These are phyloP conservation scores for Onychomys torridus DNA, from an alignment of 2,797 vertebrate species.

Conservation along the genomic window DNA sequence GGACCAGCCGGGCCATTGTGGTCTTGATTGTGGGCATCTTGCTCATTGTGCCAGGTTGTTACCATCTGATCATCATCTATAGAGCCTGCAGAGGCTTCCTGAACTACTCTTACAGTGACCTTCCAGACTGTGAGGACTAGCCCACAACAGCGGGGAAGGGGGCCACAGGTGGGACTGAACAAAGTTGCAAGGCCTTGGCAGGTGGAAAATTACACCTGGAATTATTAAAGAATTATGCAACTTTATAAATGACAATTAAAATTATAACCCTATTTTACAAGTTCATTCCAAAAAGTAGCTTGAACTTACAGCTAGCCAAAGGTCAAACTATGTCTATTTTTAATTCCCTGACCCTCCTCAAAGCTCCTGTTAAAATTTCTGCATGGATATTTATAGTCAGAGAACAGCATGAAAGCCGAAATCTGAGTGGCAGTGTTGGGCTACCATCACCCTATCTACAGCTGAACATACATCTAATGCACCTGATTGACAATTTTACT, in stretches of 20 bases:
- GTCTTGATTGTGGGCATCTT: constrained; percentile 95
- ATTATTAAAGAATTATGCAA: background rate
- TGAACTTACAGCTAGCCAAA: constrained; percentile 1
- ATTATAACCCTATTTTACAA: background rate
- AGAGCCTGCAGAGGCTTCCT: constrained; percentile 92
- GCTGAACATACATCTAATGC: background rate
- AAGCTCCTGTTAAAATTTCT: background rate
- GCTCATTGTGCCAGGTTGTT: constrained; percentile 95
- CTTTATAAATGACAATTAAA: background rate
- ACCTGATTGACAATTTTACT: background rate
- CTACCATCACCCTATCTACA: background rate
- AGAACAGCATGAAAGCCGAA: background rate
- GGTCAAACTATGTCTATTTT: background rate
- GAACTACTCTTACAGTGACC: constrained; percentile 95
- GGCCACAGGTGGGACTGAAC: background rate
- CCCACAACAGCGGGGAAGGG: accelerated
- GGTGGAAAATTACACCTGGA: background rate
- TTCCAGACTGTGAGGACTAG: constrained; percentile 94
- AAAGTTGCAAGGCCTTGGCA: background rate
- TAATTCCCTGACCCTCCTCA: background rate
- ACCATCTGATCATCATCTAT: constrained; percentile 94
- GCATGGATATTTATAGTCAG: background rate
- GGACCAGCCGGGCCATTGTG: constrained; percentile 90
- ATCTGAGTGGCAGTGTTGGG: background rate
- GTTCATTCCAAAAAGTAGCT: background rate